These are phyloP conservation scores for Micromys minutus DNA, from an alignment of 2,113 vertebrate genomes.

Conservation along the genomic window DNA sequence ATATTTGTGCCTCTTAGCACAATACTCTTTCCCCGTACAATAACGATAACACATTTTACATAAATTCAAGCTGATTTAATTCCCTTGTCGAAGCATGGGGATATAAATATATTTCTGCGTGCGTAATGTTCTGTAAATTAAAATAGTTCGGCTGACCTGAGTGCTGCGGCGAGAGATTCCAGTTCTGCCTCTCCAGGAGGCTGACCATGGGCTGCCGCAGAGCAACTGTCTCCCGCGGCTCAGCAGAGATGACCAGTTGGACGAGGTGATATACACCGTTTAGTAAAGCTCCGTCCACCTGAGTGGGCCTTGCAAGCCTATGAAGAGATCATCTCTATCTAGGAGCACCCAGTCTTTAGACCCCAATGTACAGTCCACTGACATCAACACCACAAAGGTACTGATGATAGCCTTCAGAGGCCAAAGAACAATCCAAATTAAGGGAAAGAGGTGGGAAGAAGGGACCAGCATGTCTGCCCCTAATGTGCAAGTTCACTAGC, in stretches of 20 bases:
- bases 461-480: not conserved
- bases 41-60: conserved; percentile 69
- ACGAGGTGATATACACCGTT: conserved; percentile 23
- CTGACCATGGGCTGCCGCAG: not conserved
- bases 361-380: not conserved
- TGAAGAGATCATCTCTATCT: conserved; percentile 51
- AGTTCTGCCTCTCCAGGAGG: conserved; percentile 7
- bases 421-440: not conserved
- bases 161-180: conserved; percentile 67
- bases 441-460: not conserved
- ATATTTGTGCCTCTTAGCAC: conserved; percentile 58
- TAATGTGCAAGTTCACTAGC: not conserved
- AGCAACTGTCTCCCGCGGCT: conserved; percentile 9
- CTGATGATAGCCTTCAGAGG: not conserved
- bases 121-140: conserved; percentile 66
- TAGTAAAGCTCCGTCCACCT: conserved; percentile 37
- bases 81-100: conserved; percentile 48
- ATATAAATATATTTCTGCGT: conserved; percentile 69
- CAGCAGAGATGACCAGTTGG: not conserved
- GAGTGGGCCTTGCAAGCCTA: not conserved
- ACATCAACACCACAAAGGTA: not conserved
- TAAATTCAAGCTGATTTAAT: conserved; percentile 79
- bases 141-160: conserved; percentile 76
- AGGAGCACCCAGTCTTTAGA: not conserved
- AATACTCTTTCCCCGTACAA: conserved; percentile 21